A percentile compares a stretch with the other conserved stretches of the same genome.
phyloP scores from a whole-genome alignment of 2,113 vertebrate genomes.

The Oplegnathus fasciatus region DNA sequence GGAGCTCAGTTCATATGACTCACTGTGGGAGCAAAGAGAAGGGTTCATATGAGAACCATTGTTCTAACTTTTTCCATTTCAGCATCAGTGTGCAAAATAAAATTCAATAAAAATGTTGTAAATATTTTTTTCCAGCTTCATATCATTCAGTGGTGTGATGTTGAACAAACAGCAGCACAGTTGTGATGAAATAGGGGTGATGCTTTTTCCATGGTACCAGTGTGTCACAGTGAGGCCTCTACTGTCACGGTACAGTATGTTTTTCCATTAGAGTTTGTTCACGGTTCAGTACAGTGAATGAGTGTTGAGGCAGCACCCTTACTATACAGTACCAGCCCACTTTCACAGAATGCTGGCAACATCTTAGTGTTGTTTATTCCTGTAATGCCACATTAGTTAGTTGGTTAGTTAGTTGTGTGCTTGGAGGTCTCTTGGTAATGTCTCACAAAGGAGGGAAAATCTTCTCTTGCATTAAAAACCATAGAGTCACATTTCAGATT shows the following conservation, averaged over 20 bases:
- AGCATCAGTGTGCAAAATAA: not conserved
- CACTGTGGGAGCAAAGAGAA: not conserved
- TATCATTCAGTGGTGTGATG: not conserved
- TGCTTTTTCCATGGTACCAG: not conserved
- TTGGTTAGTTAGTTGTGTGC: too few relatives aligned
- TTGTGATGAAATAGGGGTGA: constrained; percentile 1
- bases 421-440: not conserved
- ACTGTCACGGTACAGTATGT: constrained; percentile 35
- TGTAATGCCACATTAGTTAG: not conserved
- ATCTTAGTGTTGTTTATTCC: not conserved
- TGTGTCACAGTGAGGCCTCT: not conserved
- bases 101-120: not conserved
- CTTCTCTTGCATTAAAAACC: not conserved
- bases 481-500: constrained; percentile 2
- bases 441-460: not conserved
- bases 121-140: not conserved
- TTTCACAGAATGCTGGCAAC: constrained; percentile 22
- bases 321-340: not conserved
- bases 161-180: constrained; percentile 4
- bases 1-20: not conserved
- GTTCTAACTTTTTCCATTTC: not conserved
- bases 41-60: not conserved
- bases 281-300: constrained; percentile 37
- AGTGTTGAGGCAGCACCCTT: constrained; percentile 1
- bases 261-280: constrained; percentile 54